Base-by-base conservation (phyloP, 1,140 invertebrate species). In the Heterodera carotae region DNA sequence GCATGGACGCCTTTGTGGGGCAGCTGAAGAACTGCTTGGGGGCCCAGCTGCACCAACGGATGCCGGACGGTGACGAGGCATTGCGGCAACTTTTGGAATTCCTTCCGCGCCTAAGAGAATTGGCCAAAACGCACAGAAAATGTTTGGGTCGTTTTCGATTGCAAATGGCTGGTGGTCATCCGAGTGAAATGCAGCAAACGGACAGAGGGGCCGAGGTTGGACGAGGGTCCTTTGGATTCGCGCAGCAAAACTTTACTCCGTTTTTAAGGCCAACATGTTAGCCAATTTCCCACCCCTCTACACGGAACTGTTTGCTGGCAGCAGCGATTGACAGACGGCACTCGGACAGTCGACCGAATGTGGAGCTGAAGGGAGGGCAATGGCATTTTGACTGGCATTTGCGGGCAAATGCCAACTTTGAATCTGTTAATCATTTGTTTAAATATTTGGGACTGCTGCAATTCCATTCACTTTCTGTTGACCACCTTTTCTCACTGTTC, bases 1-100 rank as follows among this genome's bases (percentile, higher is more conserved):
- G 70, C 33, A 76, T 56, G n/a, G 64, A 78, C 12, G 29, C 64
- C 12, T 78, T 77, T 69, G 77, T 78, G 8, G 75, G 34, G 22
- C 77, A 78, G 64, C 34, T 78, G 34, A 78, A 78, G 64, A 78
- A 68, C 64, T 78, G 72, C 56, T 62, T 78, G 76, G 67, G 43
- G 18, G 72, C 62, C 36, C 77, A 78, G 29, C 39, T 78, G 31
- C 43, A 64, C 33, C 56, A 34, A 7, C 33, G 77, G 29, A 43
- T 78, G 8, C 27, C 76, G 33, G 72, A 78, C 64, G 76, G 43
- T 8, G 77, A 78, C 29, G 69, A 69, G 62, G 48, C 56, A 31
- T 80, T 78, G 22, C 62, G 73, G 22, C 66, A 71, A 27, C 66
- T 81, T 18, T 53, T 70, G 27, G 76, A 62, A 22, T 67, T 77